These are phyloP conservation scores for Manacus vitellinus DNA, from an alignment of 2,113 vertebrate genomes.

Conservation along the genomic window DNA sequence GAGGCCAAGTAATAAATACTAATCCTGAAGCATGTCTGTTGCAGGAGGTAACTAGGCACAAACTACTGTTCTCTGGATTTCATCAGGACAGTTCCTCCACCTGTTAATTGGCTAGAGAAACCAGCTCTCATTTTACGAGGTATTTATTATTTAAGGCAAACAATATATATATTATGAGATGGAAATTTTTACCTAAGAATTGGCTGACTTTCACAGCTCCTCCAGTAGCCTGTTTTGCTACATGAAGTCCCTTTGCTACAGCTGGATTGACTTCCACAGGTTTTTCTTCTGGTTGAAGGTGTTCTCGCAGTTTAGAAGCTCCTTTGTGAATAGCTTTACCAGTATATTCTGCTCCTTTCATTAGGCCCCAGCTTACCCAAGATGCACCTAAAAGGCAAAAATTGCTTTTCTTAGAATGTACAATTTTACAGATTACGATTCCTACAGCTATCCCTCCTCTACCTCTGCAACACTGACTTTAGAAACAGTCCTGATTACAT, in stretches of 20 bases:
- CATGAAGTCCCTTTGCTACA: constrained; percentile 87
- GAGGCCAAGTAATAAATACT: not conserved
- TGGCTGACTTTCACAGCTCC: constrained; percentile 98
- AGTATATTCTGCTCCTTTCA: constrained; percentile 95
- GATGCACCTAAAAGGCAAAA: constrained; percentile 85
- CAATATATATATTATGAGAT: not conserved
- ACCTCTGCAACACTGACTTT: not conserved
- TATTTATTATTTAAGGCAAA: not conserved
- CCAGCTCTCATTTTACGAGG: not conserved
- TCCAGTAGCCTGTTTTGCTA: constrained; percentile 94
- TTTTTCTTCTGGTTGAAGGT: constrained; percentile 94
- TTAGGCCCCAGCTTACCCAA: constrained; percentile 95
- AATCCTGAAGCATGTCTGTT: not conserved
- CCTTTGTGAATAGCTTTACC: constrained; percentile 95
- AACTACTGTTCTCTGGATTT: not conserved
- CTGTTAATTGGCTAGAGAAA: not conserved
- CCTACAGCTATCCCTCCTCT: not conserved
- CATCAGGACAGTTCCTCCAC: not conserved
- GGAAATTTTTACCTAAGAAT: constrained; percentile 83
- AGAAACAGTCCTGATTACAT: not conserved
- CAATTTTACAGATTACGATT: not conserved
- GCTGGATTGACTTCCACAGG: constrained; percentile 89
- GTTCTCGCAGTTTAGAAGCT: constrained; percentile 91
- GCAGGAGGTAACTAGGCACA: not conserved
- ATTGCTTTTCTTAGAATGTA: not conserved